Percentiles rank a stretch among this genome's conserved stretches.
Conservation (phyloP, 2,888 invertebrate species). For the Andrena camellia region DNA sequence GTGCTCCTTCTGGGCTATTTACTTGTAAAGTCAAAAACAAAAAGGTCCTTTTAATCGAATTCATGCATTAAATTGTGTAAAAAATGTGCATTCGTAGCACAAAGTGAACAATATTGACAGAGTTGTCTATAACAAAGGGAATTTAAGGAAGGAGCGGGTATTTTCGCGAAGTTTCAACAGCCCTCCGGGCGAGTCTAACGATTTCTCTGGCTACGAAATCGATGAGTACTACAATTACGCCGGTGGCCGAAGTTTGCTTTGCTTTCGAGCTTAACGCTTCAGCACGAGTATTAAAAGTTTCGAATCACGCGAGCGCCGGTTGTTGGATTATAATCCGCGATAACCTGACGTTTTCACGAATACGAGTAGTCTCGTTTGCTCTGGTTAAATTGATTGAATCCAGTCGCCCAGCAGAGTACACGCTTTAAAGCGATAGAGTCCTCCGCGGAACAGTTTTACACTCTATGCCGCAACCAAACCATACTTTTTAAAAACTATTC, state of each 20-base stretch:
- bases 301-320: slow-evolving; percentile 63
- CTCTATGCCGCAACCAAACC: not conserved
- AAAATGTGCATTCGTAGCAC: not conserved
- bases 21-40: not conserved
- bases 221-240: slow-evolving; percentile 67
- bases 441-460: not conserved
- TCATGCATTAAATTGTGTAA: not conserved
- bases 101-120: not conserved
- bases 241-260: slow-evolving; percentile 67
- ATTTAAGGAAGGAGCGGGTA: not conserved
- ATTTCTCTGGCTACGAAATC: slow-evolving; percentile 60
- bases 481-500: not conserved
- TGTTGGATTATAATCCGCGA: slow-evolving; percentile 67
- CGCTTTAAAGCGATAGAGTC: slow-evolving; percentile 1
- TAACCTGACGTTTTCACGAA: slow-evolving; percentile 68
- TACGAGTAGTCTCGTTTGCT: slow-evolving; percentile 53
- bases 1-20: not conserved
- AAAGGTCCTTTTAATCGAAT: not conserved
- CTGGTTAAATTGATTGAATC: slow-evolving; percentile 55
- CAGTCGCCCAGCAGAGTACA: slow-evolving; percentile 26
- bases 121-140: not conserved
- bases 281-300: slow-evolving; percentile 71
- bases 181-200: slow-evolving; percentile 46
- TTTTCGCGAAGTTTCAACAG: slow-evolving; percentile 49
- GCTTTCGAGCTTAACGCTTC: slow-evolving; percentile 69